Evolutionary conservation across 2,888 invertebrate species (phyloP).

Genomic region (Xiphydria camelus): DNA sequence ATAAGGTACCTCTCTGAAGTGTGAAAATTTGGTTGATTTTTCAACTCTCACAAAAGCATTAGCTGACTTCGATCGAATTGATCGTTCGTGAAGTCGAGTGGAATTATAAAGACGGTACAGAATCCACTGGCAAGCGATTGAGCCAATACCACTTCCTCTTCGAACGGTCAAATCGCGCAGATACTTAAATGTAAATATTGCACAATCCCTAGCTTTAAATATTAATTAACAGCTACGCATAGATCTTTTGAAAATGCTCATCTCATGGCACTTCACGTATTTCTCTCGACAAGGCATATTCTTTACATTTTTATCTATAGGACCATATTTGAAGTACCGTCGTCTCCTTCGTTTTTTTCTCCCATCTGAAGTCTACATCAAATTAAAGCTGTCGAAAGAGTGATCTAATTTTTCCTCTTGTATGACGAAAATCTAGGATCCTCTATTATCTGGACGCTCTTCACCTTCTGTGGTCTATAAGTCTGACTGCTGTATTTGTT

Average conservation of each 20-base stretch:
- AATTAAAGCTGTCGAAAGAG: no score
- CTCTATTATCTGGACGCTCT: conserved; percentile 51
- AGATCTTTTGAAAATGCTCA: no score
- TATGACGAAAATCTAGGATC: conserved; percentile 40
- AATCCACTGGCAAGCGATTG: no score
- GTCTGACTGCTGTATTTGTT: conserved; percentile 20
- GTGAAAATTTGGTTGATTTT: conserved; percentile 40
- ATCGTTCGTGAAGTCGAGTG: conserved; percentile 6
- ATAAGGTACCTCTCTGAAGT: conserved; percentile 54
- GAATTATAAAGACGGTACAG: no score
- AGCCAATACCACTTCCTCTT: background rate
- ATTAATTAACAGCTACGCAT: conserved; percentile 7
- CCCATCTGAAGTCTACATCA: no score
- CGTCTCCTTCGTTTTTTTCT: no score
- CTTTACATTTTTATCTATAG: no score
- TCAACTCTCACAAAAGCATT: conserved; percentile 9
- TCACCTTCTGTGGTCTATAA: conserved; percentile 39
- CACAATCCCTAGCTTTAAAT: conserved; percentile 26
- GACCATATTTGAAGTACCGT: no score
- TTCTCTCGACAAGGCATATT: no score
- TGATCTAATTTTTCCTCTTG: conserved; percentile 25
- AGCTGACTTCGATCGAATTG: conserved; percentile 4
- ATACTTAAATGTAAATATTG: conserved; percentile 23
- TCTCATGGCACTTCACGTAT: no score
- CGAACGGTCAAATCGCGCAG: conserved; percentile 12